Evolutionary conservation across 2,888 invertebrate species (phyloP).

Genomic region (Drosophila diplacantha): DNA sequence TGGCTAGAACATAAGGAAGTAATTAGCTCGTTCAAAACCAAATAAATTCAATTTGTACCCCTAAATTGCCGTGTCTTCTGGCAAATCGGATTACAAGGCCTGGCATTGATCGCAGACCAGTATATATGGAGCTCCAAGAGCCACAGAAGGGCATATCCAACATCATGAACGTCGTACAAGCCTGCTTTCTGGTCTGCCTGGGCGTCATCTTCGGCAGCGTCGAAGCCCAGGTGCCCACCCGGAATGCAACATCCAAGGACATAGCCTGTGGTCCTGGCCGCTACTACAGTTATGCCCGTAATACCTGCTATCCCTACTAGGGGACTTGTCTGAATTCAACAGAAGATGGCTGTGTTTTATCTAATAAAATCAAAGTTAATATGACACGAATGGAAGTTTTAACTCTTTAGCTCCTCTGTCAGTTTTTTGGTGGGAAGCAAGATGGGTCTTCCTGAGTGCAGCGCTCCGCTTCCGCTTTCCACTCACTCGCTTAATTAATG

Average conservation of each 20-base stretch:
- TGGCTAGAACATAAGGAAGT: background rate
- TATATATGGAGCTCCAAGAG: background rate
- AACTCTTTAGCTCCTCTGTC: background rate
- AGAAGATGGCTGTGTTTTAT: background rate
- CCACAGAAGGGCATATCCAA: background rate
- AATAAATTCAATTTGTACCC: background rate
- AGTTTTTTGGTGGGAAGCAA: background rate
- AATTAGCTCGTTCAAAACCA: background rate
- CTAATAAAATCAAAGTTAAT: background rate
- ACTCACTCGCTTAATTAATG: slow-evolving; percentile 26
- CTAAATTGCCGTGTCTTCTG: background rate
- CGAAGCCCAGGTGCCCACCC: background rate
- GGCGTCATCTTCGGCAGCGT: background rate
- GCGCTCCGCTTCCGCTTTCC: background rate
- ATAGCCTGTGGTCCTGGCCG: background rate
- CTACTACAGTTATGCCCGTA: background rate
- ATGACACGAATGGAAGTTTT: no score
- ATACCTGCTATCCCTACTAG: background rate
- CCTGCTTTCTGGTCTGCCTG: background rate
- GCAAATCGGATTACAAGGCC: background rate
- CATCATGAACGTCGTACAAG: background rate
- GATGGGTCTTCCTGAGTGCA: background rate
- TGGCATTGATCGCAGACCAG: background rate
- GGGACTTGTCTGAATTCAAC: background rate
- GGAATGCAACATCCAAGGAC: background rate